phyloP scores from a whole-genome alignment of 2,888 invertebrate species.

The Cantharis rustica region DNA sequence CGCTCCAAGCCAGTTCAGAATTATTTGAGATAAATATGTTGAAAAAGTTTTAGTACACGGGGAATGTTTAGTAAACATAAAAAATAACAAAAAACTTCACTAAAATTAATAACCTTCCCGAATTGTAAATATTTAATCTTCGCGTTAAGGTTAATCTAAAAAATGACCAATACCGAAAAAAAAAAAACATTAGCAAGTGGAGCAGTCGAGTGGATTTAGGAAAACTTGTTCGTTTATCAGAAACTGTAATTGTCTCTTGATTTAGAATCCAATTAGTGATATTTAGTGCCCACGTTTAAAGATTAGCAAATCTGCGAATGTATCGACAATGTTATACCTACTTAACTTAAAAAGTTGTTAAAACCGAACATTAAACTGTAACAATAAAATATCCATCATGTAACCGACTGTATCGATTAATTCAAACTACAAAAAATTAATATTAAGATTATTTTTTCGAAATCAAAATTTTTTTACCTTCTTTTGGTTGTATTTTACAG shows the following conservation, averaged over 20 bases:
- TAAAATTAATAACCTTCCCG: neutral
- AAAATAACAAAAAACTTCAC: neutral
- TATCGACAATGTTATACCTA: slow-evolving; percentile 5
- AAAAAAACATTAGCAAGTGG: neutral
- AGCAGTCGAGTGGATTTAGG: slow-evolving; percentile 3
- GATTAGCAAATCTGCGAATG: slow-evolving; percentile 14
- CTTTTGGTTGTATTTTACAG: slow-evolving; percentile 10
- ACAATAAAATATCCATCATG: neutral
- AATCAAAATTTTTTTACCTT: neutral
- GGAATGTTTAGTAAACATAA: neutral
- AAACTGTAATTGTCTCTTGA: slow-evolving; percentile 10
- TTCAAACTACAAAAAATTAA: neutral
- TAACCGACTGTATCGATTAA: neutral
- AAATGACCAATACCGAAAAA: neutral
- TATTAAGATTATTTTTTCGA: neutral
- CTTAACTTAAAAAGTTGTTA: slow-evolving; percentile 4
- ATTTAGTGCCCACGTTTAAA: slow-evolving; percentile 20
- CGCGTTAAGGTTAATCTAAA: neutral
- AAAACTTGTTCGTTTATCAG: slow-evolving; percentile 19
- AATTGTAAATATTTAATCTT: neutral
- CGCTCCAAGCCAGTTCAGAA: neutral
- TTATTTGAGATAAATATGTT: neutral
- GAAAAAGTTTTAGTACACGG: neutral
- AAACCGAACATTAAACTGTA: neutral
- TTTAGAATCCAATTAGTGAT: slow-evolving; percentile 17